Conservation (phyloP, 2,888 invertebrate species). For the Eulithis testata region DNA sequence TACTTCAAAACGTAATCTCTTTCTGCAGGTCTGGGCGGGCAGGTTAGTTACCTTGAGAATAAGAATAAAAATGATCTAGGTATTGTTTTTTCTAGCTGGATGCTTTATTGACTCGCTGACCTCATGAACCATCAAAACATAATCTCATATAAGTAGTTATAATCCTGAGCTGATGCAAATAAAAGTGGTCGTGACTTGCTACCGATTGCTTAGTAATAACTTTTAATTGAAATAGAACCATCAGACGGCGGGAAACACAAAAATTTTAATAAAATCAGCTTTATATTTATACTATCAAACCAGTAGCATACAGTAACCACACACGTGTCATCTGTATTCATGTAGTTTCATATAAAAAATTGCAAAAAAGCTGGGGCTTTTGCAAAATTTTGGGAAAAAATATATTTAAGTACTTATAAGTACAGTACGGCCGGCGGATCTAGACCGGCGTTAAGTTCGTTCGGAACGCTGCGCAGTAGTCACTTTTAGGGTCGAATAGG, state of each 20-base stretch:
- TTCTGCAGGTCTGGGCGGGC: neutral
- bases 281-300: too few species aligned
- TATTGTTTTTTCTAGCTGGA: constrained; percentile 56
- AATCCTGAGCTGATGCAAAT: constrained; percentile 30
- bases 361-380: too few species aligned
- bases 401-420: too few species aligned
- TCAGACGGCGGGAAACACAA: constrained; percentile 5
- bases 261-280: neutral
- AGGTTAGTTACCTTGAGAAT: neutral
- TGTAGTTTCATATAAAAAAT: too few species aligned
- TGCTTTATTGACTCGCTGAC: constrained; percentile 58
- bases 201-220: constrained; percentile 25
- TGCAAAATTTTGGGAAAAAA: too few species aligned
- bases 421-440: too few species aligned
- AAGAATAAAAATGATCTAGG: neutral
- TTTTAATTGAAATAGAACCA: constrained; percentile 30
- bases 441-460: too few species aligned
- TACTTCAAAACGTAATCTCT: too few species aligned
- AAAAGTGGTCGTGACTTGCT: constrained; percentile 36
- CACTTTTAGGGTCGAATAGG: too few species aligned
- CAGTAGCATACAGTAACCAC: too few species aligned
- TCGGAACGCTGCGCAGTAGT: too few species aligned
- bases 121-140: constrained; percentile 56
- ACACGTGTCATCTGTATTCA: too few species aligned
- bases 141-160: constrained; percentile 27